Evolutionary conservation across 2,113 vertebrate species (phyloP), one percentile per base, ranked within the genome.

Genomic region (Oenanthe oenanthe): DNA sequence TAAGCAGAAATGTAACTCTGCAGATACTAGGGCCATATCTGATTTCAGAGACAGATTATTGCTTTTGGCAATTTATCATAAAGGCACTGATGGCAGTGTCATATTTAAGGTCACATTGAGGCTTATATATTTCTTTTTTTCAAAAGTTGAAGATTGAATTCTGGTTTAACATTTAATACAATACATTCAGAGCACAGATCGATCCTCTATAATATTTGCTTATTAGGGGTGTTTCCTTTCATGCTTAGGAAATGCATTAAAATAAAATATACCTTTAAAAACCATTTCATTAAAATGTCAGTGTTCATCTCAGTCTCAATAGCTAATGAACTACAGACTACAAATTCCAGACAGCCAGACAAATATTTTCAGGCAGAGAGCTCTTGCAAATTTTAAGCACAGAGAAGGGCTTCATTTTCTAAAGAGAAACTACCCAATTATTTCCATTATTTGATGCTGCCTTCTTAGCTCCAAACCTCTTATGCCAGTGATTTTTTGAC

Each of bases 361-460:
- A 95, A 94, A 89, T 53, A 85, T 79, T 94, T 93, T 91, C 66
- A 93, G 60, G 38, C 66, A 87, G 74, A 78, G 4, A 12, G 14
- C 50, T 85, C 83, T 87, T 66, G 51, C 53, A 91, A 85, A 83
- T 87, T 67, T 84, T 88, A 87, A 72, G 70, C 22, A 57, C 7
- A 60, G 31, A 71, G 14, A 92, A 89, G 9, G 13, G 21, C 18
- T 63, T 92, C 21, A 85, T 79, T 91, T 87, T 70, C 71, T 75
- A 60, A 92, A 76, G 29, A 73, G 67, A 93, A 95, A 89, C 66
- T 70, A 34, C 25, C 58, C 58, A 85, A 79, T 95, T 91, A 87
- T 91, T 95, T 95, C 74, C 67, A 95, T 87, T 13, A 89, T 66
- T 71, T 89, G 57, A 94, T 88, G 81, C 13, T 87, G 24, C 45